Evolutionary conservation across 2,113 vertebrate genomes (phyloP).

Genomic region (Ictalurus punctatus): DNA sequence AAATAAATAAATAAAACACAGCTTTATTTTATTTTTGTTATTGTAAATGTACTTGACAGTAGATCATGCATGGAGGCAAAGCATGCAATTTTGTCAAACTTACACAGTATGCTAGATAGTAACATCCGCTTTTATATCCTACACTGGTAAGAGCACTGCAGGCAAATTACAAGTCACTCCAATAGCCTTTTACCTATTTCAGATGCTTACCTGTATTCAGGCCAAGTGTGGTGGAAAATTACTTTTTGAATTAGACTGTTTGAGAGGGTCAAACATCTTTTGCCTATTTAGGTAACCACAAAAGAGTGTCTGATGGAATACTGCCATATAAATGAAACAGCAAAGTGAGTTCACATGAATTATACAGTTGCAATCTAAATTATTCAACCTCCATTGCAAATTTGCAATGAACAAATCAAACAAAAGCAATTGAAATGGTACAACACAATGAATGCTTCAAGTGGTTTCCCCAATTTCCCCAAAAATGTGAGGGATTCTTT

Average conservation of each 20-base stretch:
- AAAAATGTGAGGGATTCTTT: too few species aligned
- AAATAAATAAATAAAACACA: too few species aligned
- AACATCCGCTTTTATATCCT: constrained; percentile 63
- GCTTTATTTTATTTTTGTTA: background rate
- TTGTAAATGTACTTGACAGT: constrained; percentile 11
- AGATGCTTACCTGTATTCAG: constrained; percentile 42
- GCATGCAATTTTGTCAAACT: constrained; percentile 48
- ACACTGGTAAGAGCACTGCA: constrained; percentile 42
- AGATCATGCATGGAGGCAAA: constrained; percentile 44
- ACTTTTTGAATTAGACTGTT: constrained; percentile 43
- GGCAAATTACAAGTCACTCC: constrained; percentile 55
- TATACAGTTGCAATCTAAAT: background rate
- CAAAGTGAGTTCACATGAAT: constrained; percentile 10
- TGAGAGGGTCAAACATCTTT: constrained; percentile 46
- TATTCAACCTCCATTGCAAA: too few species aligned
- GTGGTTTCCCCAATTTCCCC: too few species aligned
- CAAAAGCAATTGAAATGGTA: too few species aligned
- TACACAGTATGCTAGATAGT: constrained; percentile 54
- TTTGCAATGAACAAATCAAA: too few species aligned
- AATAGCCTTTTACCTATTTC: constrained; percentile 33
- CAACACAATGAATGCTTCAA: too few species aligned
- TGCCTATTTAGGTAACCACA: constrained; percentile 47
- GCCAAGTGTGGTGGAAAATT: constrained; percentile 50
- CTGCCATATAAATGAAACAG: constrained; percentile 18
- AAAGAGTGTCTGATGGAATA: constrained; percentile 45